phyloP scores from a whole-genome alignment of 2,113 vertebrate genomes.

The Paradoxurus hermaphroditus region DNA sequence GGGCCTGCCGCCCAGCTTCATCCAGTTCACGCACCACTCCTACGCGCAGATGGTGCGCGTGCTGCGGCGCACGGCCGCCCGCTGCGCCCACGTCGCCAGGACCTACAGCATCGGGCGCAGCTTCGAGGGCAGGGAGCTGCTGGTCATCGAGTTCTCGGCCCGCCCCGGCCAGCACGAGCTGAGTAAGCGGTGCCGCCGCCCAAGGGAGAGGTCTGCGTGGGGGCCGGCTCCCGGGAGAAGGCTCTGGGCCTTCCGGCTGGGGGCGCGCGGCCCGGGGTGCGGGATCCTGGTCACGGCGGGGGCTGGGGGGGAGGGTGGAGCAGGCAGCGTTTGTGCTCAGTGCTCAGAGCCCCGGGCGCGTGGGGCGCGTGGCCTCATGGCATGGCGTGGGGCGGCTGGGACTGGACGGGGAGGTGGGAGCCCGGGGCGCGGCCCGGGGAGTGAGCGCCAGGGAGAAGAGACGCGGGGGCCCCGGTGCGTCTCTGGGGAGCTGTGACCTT shows the following conservation, averaged over 20 bases:
- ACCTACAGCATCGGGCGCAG: constrained; percentile 97
- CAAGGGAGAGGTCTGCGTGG: fast-evolving
- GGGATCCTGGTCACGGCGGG: neutral
- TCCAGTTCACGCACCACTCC: constrained; percentile 92
- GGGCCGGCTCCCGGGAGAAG: neutral
- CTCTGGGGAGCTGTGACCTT: fast-evolving
- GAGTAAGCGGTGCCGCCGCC: constrained; percentile 83
- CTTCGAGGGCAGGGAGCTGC: constrained; percentile 92
- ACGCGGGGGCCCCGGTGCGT: fast-evolving
- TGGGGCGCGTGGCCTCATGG: fast-evolving
- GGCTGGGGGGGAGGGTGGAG: neutral
- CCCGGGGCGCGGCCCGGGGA: fast-evolving
- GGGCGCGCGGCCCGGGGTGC: fast-evolving
- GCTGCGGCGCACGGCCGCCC: constrained; percentile 90
- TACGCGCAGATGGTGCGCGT: constrained; percentile 92
- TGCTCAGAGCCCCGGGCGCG: neutral
- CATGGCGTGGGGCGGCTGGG: neutral
- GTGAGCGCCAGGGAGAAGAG: fast-evolving
- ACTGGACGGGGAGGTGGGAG: fast-evolving
- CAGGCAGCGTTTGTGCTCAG: neutral
- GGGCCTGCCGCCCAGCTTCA: constrained; percentile 84
- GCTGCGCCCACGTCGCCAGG: constrained; percentile 90
- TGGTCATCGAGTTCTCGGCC: constrained; percentile 94
- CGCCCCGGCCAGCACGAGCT: constrained; percentile 95
- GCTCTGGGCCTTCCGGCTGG: fast-evolving